Evolutionary conservation across 2,888 invertebrate species (phyloP).

Genomic region (Kryphioiulus occultus): DNA sequence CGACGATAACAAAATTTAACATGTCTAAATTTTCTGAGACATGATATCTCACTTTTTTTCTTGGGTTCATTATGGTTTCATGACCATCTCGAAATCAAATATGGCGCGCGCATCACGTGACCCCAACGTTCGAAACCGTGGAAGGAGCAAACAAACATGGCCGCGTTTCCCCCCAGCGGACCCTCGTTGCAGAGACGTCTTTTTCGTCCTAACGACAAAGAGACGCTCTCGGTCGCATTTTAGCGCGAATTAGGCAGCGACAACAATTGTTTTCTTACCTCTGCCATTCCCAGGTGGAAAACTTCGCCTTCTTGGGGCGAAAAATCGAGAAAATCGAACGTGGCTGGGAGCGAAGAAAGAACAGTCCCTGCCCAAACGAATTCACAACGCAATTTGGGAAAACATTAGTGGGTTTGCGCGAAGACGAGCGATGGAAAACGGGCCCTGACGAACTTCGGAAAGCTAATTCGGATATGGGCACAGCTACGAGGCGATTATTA

Average conservation of each 20-base stretch:
- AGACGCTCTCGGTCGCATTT: not conserved
- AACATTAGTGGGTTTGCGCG: not conserved
- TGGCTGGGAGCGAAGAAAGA: not conserved
- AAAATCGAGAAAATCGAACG: not conserved
- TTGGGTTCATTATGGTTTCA: too few relatives aligned
- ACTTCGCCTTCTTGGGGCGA: not conserved
- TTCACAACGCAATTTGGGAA: slow-evolving; percentile 23
- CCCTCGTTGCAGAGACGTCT: not conserved
- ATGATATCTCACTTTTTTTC: too few relatives aligned
- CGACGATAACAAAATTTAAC: too few relatives aligned
- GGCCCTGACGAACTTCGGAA: not conserved
- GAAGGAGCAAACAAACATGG: not conserved
- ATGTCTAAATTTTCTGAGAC: too few relatives aligned
- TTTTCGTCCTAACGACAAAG: not conserved
- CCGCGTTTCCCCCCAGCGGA: slow-evolving; percentile 12
- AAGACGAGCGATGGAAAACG: slow-evolving; percentile 9
- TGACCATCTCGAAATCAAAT: too few relatives aligned
- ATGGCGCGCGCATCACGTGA: not conserved
- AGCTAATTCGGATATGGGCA: not conserved
- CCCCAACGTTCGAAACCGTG: not conserved
- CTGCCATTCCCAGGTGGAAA: not conserved
- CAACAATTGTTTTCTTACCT: not conserved
- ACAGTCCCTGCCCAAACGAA: not conserved
- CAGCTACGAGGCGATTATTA: too few relatives aligned
- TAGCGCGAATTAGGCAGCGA: not conserved